A percentile compares a stretch with the other conserved stretches of the same genome.
phyloP scores from a whole-genome alignment of 2,113 vertebrate genomes.

The Microcebus jonahi region DNA sequence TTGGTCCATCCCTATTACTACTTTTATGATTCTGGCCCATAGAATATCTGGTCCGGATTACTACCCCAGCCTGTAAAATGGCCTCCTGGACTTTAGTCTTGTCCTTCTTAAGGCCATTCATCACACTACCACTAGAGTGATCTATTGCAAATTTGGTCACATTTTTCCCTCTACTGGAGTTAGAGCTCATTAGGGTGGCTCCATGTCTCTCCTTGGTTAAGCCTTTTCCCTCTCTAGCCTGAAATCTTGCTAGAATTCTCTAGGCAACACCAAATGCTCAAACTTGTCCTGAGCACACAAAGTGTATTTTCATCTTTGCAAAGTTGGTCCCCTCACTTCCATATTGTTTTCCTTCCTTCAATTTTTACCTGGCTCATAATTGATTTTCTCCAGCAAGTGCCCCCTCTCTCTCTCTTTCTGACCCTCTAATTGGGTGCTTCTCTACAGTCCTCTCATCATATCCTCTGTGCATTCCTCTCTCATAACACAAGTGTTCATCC shows the following conservation, averaged over 20 bases:
- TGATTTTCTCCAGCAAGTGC: background rate
- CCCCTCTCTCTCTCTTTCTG: background rate
- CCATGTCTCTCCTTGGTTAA: background rate
- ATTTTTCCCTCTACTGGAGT: background rate
- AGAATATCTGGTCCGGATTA: background rate
- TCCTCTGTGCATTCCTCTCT: background rate
- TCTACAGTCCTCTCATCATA: background rate
- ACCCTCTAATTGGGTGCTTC: background rate
- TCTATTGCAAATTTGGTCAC: background rate
- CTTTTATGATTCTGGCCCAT: background rate
- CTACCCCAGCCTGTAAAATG: background rate
- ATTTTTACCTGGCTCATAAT: background rate
- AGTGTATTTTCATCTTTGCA: background rate
- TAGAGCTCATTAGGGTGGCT: background rate
- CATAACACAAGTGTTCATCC: background rate
- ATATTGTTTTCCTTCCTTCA: background rate
- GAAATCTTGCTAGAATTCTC: background rate
- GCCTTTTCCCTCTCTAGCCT: background rate
- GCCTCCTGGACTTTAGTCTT: background rate
- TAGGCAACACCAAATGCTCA: background rate
- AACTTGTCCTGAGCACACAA: background rate
- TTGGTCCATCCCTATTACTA: background rate
- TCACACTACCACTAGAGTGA: background rate
- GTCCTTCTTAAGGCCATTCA: background rate
- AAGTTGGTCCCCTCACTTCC: background rate